phyloP scores from a whole-genome alignment of 2,888 invertebrate species.

The Chrysolina americana region DNA sequence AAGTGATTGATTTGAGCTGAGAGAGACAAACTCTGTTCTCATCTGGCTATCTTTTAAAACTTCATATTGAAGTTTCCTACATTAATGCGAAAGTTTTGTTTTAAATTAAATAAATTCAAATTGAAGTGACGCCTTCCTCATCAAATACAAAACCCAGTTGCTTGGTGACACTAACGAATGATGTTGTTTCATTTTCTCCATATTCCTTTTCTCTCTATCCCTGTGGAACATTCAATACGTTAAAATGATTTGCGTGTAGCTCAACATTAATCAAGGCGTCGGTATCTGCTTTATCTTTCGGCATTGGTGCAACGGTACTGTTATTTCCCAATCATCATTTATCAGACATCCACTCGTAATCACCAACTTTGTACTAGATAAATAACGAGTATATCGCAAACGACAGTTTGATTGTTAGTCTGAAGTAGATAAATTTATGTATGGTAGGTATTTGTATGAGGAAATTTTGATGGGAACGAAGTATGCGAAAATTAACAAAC shows the following conservation, averaged over 20 bases:
- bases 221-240: constrained; percentile 61
- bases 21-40: too few relatives aligned
- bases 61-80: too few relatives aligned
- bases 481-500: constrained; percentile 46
- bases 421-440: constrained; percentile 50
- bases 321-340: constrained; percentile 65
- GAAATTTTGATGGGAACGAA: constrained; percentile 16
- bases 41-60: too few relatives aligned
- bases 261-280: constrained; percentile 63
- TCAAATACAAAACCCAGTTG: neutral
- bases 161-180: neutral
- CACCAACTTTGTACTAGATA: constrained; percentile 59
- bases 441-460: constrained; percentile 24
- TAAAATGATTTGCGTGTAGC: constrained; percentile 65
- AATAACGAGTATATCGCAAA: constrained; percentile 50
- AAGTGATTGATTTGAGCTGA: too few relatives aligned
- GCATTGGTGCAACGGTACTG: constrained; percentile 56
- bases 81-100: too few relatives aligned
- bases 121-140: too few relatives aligned
- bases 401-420: constrained; percentile 52
- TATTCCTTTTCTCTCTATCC: constrained; percentile 30
- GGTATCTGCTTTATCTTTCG: constrained; percentile 61
- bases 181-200: neutral
- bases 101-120: too few relatives aligned
- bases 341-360: constrained; percentile 62